These are phyloP conservation scores for Euzophera pinguis DNA, from an alignment of 2,888 invertebrate genomes.

Conservation along the genomic window DNA sequence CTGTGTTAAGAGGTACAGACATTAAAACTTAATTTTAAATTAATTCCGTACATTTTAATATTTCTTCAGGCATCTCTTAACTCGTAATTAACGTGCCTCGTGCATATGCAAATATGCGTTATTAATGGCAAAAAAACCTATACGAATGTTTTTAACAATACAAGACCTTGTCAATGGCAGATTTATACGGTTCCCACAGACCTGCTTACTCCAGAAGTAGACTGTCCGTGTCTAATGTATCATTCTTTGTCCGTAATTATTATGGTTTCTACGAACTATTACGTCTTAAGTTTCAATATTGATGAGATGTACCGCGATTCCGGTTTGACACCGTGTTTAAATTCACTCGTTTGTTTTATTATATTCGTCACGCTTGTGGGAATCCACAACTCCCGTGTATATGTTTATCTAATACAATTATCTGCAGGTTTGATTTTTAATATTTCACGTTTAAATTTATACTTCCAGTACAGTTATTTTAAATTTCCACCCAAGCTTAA, in stretches of 20 bases:
- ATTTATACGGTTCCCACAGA: constrained; percentile 66
- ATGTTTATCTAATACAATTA: too few relatives aligned
- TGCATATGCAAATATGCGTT: constrained; percentile 12
- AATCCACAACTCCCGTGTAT: not conserved
- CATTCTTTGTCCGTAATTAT: constrained; percentile 43
- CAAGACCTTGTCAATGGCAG: constrained; percentile 52
- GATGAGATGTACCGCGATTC: constrained; percentile 40
- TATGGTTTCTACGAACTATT: constrained; percentile 51
- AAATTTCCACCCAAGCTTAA: not conserved
- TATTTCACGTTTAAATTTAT: too few relatives aligned
- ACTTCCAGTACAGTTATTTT: too few relatives aligned
- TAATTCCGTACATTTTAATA: not conserved
- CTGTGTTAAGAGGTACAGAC: too few relatives aligned
- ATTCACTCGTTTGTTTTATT: constrained; percentile 18
- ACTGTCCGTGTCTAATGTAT: constrained; percentile 40
- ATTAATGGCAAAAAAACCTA: constrained; percentile 36
- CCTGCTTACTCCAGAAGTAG: constrained; percentile 20
- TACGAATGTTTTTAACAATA: constrained; percentile 43
- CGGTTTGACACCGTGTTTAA: constrained; percentile 37
- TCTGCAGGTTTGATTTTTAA: too few relatives aligned
- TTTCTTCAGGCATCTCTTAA: not conserved
- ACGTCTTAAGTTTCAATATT: constrained; percentile 40
- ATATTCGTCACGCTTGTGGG: not conserved
- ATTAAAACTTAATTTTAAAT: too few relatives aligned
- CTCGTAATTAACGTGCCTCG: not conserved